Base-by-base conservation (phyloP, 1,140 invertebrate species). In the Aleiodes sp. region DNA sequence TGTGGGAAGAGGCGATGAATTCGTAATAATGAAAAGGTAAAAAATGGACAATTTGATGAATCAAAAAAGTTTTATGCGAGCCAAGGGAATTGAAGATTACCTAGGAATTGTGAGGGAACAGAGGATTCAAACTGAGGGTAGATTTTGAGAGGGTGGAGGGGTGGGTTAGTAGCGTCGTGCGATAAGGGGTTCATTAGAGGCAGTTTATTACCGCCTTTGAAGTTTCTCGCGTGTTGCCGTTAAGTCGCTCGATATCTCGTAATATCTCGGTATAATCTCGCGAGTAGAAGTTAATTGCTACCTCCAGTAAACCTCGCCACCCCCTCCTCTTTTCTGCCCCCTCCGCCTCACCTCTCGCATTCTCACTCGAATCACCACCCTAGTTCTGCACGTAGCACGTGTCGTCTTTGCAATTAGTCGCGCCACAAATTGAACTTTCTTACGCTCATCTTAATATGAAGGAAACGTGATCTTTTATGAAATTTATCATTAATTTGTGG, bases 181-280 rank as follows among this genome's bases (percentile, higher is more conserved):
- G 86, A 87, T 86, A 86, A 86, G 84, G 84, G 84, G 81, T 86
- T 86, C 84, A 84, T 86, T 85, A 87, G 84, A 84, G 80, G 78
- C 82, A 86, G 83, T 86, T 86, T 86, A 85, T 86, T 86, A 86
- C 82, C 78, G 81, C 85, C 85, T 87, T 86, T 87, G 85, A 86
- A 86, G 83, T 86, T 80, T 83, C 82, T 86, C 80, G 84, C 85
- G 84, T 86, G 85, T 86, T 85, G 79, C 83, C 80, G 80, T 85
- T 85, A 84, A 86, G 84, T 85, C 82, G 84, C 81, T 85, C 84
- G 82, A 86, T 86, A 86, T 86, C 83, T 86, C 81, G 80, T 83
- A 86, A 86, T 86, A 86, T 86, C 83, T 84, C 75, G 82, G 77
- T 84, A 82, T 84, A 86, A 85, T 86, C 84, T 85, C 80, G 80